Percentiles rank a stretch among this genome's conserved stretches.
These are phyloP conservation scores for Andrena cerasifolii DNA, from an alignment of 1,140 invertebrate genomes.

Conservation along the genomic window DNA sequence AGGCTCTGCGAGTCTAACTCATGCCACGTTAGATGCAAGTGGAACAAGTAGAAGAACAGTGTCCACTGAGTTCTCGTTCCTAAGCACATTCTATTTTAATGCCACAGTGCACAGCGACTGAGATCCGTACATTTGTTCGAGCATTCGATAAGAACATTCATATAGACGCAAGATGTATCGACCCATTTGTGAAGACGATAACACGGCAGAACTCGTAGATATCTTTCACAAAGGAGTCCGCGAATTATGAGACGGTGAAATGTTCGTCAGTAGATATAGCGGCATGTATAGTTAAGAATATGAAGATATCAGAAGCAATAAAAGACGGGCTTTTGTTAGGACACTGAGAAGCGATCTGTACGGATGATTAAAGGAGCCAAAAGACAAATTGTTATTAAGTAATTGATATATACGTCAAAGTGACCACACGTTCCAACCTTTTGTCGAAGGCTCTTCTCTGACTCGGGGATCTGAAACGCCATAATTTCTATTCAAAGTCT, in stretches of 20 bases:
- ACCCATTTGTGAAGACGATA: slow-evolving; percentile 50
- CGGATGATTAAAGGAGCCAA: slow-evolving; percentile 79
- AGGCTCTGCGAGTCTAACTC: slow-evolving; percentile 72
- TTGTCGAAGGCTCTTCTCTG: slow-evolving; percentile 81
- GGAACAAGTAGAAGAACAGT: slow-evolving; percentile 52
- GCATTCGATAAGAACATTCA: slow-evolving; percentile 50
- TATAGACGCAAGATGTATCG: slow-evolving; percentile 40
- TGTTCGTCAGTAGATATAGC: slow-evolving; percentile 61
- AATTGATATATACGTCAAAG: slow-evolving; percentile 79
- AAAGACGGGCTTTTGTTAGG: slow-evolving; percentile 74
- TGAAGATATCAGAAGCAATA: slow-evolving; percentile 70
- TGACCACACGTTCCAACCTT: slow-evolving; percentile 81
- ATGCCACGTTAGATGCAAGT: slow-evolving; percentile 75
- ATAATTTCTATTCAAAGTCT: slow-evolving; percentile 79
- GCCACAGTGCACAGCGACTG: slow-evolving; percentile 68
- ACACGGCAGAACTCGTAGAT: neutral
- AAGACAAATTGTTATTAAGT: slow-evolving; percentile 77
- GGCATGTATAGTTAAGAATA: slow-evolving; percentile 66
- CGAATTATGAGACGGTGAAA: slow-evolving; percentile 37
- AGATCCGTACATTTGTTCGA: slow-evolving; percentile 62
- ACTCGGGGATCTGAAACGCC: slow-evolving; percentile 81
- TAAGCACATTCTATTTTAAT: slow-evolving; percentile 70
- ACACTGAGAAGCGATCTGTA: slow-evolving; percentile 76
- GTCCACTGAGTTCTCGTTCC: slow-evolving; percentile 46
- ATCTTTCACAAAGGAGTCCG: slow-evolving; percentile 54